These are phyloP conservation scores for Electrophaes corylata DNA, from an alignment of 2,888 invertebrate genomes.

Conservation along the genomic window DNA sequence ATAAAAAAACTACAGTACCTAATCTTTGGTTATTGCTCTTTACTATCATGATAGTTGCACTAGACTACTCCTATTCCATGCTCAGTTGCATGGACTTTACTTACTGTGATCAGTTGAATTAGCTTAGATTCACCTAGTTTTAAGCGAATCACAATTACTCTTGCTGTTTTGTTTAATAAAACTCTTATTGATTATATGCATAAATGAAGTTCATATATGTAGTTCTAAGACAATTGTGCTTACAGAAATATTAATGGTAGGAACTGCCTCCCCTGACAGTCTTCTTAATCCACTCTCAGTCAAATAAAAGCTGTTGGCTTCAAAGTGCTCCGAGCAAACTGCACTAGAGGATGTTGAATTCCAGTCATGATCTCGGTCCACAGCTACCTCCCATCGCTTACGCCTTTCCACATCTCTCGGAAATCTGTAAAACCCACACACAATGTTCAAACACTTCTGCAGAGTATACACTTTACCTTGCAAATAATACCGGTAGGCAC, in stretches of 20 bases:
- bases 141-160: no score
- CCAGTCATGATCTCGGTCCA: conserved; percentile 66
- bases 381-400: conserved; percentile 67
- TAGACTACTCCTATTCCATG: no score
- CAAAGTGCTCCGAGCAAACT: conserved; percentile 73
- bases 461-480: background rate
- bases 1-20: no score
- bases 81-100: no score
- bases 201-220: background rate
- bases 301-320: conserved; percentile 62
- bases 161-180: no score
- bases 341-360: conserved; percentile 62
- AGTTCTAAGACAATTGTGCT: conserved; percentile 38
- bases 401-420: conserved; percentile 62
- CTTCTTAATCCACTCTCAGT: conserved; percentile 68
- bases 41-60: no score
- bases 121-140: no score
- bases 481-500: background rate
- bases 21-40: no score
- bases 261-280: conserved; percentile 61
- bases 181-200: no score
- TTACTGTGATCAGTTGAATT: no score
- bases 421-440: conserved; percentile 50
- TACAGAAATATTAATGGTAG: conserved; percentile 70
- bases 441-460: background rate